phyloP scores from a whole-genome alignment of 2,888 invertebrate species.

The Phortica okadai region DNA sequence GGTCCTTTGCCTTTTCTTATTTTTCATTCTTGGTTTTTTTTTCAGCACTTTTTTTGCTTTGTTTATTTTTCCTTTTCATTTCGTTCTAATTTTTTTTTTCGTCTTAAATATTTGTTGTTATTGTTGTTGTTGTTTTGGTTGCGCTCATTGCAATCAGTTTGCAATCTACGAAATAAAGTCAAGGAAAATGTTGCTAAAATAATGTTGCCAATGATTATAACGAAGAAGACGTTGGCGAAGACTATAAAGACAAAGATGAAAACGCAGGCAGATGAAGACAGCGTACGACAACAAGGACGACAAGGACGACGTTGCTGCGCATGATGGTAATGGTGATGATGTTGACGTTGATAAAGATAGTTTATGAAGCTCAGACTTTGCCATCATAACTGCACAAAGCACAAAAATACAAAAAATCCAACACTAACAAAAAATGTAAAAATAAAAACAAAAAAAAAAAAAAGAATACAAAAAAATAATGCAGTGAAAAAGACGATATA shows the following conservation, averaged over 20 bases:
- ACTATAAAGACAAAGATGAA: background rate
- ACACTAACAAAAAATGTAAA: background rate
- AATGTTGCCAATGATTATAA: constrained; percentile 1
- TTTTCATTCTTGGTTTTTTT: background rate
- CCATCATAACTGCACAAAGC: background rate
- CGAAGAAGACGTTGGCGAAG: background rate
- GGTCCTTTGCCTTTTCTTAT: background rate
- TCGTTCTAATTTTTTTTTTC: background rate
- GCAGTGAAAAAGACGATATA: constrained; percentile 8
- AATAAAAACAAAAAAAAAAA: background rate
- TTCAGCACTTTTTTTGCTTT: background rate
- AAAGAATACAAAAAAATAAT: background rate
- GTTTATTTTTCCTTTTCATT: background rate
- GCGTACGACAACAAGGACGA: background rate
- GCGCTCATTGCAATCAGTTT: constrained; percentile 8
- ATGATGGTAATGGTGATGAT: background rate
- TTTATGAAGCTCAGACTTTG: background rate
- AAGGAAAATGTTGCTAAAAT: constrained; percentile 4
- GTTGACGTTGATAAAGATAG: background rate
- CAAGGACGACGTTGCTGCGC: background rate
- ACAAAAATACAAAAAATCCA: background rate
- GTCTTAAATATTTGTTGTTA: background rate
- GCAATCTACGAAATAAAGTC: constrained; percentile 14
- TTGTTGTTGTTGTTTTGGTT: background rate
- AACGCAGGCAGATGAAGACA: too few relatives aligned